Evolutionary conservation across 1,140 invertebrate genomes (phyloP).

Genomic region (Anadara kagoshimensis): DNA sequence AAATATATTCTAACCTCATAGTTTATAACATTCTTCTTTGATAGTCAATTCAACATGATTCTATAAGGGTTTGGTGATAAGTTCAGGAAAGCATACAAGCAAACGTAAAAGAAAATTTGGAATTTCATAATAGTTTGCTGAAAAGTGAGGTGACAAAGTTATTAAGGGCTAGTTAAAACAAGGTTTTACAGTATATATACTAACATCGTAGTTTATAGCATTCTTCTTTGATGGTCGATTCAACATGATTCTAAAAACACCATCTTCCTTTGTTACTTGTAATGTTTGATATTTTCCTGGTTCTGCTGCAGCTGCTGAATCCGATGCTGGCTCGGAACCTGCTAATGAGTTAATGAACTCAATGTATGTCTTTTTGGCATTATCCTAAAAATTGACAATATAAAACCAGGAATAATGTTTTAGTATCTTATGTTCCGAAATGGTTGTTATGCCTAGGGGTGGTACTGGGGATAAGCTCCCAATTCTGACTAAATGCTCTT

Average conservation of each 20-base stretch:
- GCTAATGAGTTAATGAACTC: slow-evolving; percentile 48
- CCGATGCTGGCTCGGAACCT: slow-evolving; percentile 28
- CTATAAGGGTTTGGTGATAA: too few relatives aligned
- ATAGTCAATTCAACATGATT: slow-evolving; percentile 80
- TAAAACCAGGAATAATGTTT: slow-evolving; percentile 7
- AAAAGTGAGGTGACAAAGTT: too few relatives aligned
- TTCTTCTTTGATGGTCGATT: slow-evolving; percentile 83
- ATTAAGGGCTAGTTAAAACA: too few relatives aligned
- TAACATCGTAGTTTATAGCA: slow-evolving; percentile 80
- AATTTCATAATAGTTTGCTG: too few relatives aligned
- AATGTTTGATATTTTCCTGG: slow-evolving; percentile 60
- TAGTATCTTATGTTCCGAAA: background rate
- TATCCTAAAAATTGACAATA: slow-evolving; percentile 46
- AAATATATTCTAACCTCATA: slow-evolving; percentile 71
- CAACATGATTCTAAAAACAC: slow-evolving; percentile 79
- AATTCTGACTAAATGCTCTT: too few relatives aligned
- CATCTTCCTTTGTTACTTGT: slow-evolving; percentile 69
- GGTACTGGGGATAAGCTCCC: too few relatives aligned
- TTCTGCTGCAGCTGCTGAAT: background rate
- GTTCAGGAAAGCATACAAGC: too few relatives aligned
- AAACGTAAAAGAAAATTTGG: too few relatives aligned
- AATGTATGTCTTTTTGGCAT: slow-evolving; percentile 58
- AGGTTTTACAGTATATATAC: too few relatives aligned
- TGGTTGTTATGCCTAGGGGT: too few relatives aligned
- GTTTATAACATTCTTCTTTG: slow-evolving; percentile 87